Base-by-base conservation (phyloP, 2,113 vertebrate species). In the Carassius gibelio region DNA sequence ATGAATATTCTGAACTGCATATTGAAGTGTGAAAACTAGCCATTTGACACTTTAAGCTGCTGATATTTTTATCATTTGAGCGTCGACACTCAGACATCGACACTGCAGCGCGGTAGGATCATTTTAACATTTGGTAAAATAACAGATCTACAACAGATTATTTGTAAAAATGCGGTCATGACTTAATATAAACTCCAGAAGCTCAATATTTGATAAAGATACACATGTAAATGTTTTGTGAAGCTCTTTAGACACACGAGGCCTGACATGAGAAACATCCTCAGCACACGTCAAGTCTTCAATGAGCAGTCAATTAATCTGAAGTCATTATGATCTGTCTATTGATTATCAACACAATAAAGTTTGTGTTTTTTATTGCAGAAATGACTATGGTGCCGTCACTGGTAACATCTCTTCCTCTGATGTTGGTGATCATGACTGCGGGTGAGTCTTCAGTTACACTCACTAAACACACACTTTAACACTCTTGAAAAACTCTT, bases 341-440 rank as follows among this genome's bases (percentile, higher is more conserved):
- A 11, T 48, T 48, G 45, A 48, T 48, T 48, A 48, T 11, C 45
- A 48, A 48, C 38, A 42, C 38, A 48, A 45, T 45, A 45, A 48
- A 48, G 45, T 48, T 48, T 11, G 3, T 48, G 45, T 61, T 10
- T 59, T 4, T 59, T 34, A 79, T 42, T 23, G 19, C 55, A 59
- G 55, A 61, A 59, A 10, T 79, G 19, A 59, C 5, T 13, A 61
- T 61, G 55, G 17, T 7, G 19, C 23, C 1, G 19, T 61, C 19
- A 42, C 52, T 61, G 19, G 8, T 7, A 19, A 42, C 0, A 6
- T 79, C 10, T 23, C 52, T 75, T 75, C 72, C 17, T 78, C 34
- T 78, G 55, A 79, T 79, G 19, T n/a, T 61, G 6, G 17, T 79
- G 76, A 59, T 79, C 30, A 61, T 79, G 76, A 15, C 72, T 50